Conservation (phyloP, 2,888 invertebrate species). For the Melanostoma mellinum region DNA sequence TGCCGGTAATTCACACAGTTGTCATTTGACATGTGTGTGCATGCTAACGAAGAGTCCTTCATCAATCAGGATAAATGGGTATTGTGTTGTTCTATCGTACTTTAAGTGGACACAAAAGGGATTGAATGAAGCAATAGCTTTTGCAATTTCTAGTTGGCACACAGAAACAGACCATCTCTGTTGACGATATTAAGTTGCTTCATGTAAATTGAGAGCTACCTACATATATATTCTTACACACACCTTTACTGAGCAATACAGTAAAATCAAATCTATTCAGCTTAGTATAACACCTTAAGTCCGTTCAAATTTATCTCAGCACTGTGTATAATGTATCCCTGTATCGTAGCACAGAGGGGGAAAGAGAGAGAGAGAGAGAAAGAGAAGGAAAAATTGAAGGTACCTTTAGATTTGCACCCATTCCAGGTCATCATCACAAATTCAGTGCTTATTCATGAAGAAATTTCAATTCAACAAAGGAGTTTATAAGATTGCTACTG, state of each 20-base stretch:
- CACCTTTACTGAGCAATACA: conserved; percentile 39
- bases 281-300: conserved; percentile 18
- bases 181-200: conserved; percentile 7
- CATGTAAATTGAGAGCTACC: not conserved
- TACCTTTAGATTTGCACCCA: conserved; percentile 6
- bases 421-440: conserved; percentile 22
- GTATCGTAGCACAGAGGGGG: not conserved
- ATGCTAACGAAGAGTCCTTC: conserved; percentile 44
- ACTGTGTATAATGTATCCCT: conserved; percentile 19
- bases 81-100: conserved; percentile 31
- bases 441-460: conserved; percentile 61
- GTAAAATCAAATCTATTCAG: conserved; percentile 54
- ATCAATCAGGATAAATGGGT: conserved; percentile 61
- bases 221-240: conserved; percentile 12
- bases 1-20: conserved; percentile 34
- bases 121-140: conserved; percentile 46
- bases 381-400: not conserved
- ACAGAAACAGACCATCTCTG: not conserved
- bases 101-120: conserved; percentile 23
- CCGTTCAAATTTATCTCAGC: conserved; percentile 24
- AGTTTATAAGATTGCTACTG: conserved; percentile 37
- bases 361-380: not conserved
- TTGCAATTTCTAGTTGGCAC: conserved; percentile 10
- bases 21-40: conserved; percentile 39
- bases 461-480: conserved; percentile 54